Conservation (phyloP, 2,797 vertebrate genomes). For the Hyperoplus immaculatus region DNA sequence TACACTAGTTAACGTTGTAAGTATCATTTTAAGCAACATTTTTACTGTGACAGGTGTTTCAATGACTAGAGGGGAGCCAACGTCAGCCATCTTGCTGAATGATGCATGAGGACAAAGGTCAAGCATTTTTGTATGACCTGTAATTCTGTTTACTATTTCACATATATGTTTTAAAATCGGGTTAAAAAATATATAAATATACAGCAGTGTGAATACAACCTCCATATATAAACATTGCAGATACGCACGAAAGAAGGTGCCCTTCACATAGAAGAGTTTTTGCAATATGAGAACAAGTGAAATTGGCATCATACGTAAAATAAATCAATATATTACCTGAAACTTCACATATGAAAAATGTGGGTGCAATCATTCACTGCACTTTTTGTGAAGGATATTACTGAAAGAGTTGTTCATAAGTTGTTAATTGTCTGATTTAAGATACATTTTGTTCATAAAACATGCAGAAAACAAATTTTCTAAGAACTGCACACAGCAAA, state of each 20-base stretch:
- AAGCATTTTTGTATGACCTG: not conserved
- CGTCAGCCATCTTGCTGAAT: conserved; percentile 21
- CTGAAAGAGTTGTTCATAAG: too few species aligned
- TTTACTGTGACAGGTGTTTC: not conserved
- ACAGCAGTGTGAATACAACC: not conserved
- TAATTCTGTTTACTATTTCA: conserved; percentile 11
- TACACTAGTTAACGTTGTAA: not conserved
- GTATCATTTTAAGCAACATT: conserved; percentile 18
- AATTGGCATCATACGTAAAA: too few species aligned
- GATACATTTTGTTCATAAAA: too few species aligned
- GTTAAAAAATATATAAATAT: not conserved
- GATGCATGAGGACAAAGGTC: conserved; percentile 23
- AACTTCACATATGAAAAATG: too few species aligned
- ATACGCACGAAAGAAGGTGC: too few species aligned
- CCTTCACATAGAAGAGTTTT: too few species aligned
- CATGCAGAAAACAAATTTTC: too few species aligned
- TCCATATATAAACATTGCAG: not conserved
- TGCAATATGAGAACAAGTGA: not conserved
- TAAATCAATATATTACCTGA: too few species aligned
- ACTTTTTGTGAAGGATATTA: too few species aligned
- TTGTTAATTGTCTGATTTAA: too few species aligned
- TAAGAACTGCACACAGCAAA: too few species aligned
- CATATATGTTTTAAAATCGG: not conserved
- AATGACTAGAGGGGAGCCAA: not conserved
- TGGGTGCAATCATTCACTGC: too few species aligned